A percentile compares a stretch with the other conserved stretches of the same genome.
These are phyloP conservation scores for Synanthedon formicaeformis DNA, from an alignment of 2,888 invertebrate species.

Conservation along the genomic window DNA sequence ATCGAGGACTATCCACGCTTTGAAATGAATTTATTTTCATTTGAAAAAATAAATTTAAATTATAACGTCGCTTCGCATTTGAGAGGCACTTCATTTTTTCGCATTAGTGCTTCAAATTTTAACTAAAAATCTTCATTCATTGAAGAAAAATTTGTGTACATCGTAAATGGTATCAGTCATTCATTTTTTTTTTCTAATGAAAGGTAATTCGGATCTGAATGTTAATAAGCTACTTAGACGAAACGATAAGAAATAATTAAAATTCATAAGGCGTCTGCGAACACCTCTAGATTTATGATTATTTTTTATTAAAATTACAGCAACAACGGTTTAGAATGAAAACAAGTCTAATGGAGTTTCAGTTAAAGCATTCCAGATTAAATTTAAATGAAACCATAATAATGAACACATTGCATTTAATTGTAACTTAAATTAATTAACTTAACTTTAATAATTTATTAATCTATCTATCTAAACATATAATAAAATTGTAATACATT, in stretches of 20 bases:
- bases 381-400: too few relatives aligned
- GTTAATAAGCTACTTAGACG: constrained; percentile 11
- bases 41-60: background rate
- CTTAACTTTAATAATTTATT: too few relatives aligned
- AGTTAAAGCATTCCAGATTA: too few relatives aligned
- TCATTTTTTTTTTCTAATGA: constrained; percentile 8
- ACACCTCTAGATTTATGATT: background rate
- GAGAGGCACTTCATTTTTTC: constrained; percentile 6
- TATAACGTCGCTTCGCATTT: background rate
- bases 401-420: too few relatives aligned
- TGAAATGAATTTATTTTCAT: background rate
- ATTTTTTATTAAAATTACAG: background rate
- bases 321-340: background rate
- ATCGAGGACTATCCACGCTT: background rate
- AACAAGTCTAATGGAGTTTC: too few relatives aligned
- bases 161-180: background rate
- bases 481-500: too few relatives aligned
- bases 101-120: constrained; percentile 6
- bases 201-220: constrained; percentile 16
- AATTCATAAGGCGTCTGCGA: constrained; percentile 1
- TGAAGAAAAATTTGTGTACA: constrained; percentile 4
- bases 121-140: constrained; percentile 7
- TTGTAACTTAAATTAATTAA: too few relatives aligned
- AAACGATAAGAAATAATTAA: constrained; percentile 6
- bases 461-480: too few relatives aligned